phyloP scores from a whole-genome alignment of 2,888 invertebrate species.

The Watsonalla binaria region DNA sequence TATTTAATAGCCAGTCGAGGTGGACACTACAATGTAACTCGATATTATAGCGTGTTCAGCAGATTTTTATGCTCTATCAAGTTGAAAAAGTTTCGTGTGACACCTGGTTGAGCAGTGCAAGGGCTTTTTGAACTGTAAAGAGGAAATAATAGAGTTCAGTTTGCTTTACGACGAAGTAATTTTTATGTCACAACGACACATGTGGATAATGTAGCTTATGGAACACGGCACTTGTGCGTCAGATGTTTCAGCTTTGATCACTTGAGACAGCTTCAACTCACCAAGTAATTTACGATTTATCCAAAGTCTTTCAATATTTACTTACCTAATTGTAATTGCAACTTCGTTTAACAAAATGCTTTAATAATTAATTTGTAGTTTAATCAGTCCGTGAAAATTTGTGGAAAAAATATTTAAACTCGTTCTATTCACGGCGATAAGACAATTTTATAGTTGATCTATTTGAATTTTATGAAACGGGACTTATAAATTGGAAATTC shows the following conservation, averaged over 20 bases:
- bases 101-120: conserved; percentile 44
- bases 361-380: too few relatives aligned
- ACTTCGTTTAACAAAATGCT: too few relatives aligned
- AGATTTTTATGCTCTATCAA: conserved; percentile 69
- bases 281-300: neutral
- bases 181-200: conserved; percentile 36
- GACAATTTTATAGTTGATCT: too few relatives aligned
- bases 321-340: too few relatives aligned
- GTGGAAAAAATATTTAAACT: too few relatives aligned
- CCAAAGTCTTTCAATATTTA: neutral
- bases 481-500: neutral
- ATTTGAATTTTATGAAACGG: too few relatives aligned
- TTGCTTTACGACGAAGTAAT: conserved; percentile 14
- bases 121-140: conserved; percentile 28
- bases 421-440: too few relatives aligned
- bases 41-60: conserved; percentile 58
- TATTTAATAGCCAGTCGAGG: conserved; percentile 25
- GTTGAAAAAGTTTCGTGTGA: conserved; percentile 65
- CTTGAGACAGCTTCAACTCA: conserved; percentile 26
- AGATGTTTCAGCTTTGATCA: conserved; percentile 46
- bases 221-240: conserved; percentile 44
- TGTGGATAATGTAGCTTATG: conserved; percentile 34
- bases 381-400: too few relatives aligned
- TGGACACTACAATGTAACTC: conserved; percentile 43
- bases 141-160: conserved; percentile 16